Base-by-base conservation (phyloP, 2,888 invertebrate genomes). In the Drosophila atroscutellata region DNA sequence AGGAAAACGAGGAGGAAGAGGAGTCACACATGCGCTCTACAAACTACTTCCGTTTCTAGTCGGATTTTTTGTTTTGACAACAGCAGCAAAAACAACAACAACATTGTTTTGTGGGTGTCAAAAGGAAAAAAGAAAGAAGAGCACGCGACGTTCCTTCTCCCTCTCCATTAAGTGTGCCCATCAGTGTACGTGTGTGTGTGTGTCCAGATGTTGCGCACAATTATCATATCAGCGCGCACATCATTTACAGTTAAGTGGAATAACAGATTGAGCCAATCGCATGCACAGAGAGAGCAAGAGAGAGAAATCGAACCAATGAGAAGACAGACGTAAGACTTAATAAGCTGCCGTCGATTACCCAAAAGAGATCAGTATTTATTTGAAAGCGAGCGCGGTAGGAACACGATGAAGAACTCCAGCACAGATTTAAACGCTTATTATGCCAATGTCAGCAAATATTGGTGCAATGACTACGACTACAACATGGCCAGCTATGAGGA, bases 171-270 rank as follows among this genome's bases (percentile, higher is more conserved):
- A 68, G 54, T 37, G 36, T 36, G 26, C 20, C 20, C 20, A 45
- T 37, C 7, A 18, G 26, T 39, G 34, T 36, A 32, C 3, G 32
- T 26, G 20, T 37, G 34, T 63, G 52, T 71, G 52, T 71, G 62
- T 67, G 69, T 81, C 79, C 87, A 89, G 85, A 89, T 89, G 86
- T 86, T 89, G 76, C 55, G 74, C 77, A 73, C 85, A 86, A 86
- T 89, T 89, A 89, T 87, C 89, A 89, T 84, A 89, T 89, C 89
- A 89, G 73, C 72, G 59, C 37, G 83, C 89, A 87, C 85, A 82
- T 87, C 85, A 80, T 89, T 89, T 72, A 80, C 77, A 74, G 64
- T 75, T 85, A 86, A 86, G 89, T 87, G 83, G 74, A 89, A 82
- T 52, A 87, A 65, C 86, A 86, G 89, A 86, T 87, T 82, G 76